Base-by-base conservation (phyloP, 2,888 invertebrate genomes). In the Choreutis nemorana region DNA sequence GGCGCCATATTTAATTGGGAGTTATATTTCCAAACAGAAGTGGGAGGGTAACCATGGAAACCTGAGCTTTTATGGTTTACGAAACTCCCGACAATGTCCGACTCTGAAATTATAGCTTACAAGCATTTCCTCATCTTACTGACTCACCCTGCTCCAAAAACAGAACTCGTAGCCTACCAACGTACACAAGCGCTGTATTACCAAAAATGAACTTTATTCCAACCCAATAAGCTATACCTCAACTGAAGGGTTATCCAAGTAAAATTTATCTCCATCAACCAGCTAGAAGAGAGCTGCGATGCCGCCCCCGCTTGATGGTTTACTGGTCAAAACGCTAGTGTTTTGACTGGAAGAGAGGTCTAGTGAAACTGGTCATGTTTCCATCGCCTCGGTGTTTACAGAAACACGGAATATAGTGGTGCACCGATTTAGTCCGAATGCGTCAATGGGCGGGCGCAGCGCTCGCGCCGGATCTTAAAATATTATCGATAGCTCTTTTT, bases 391-490 rank as follows among this genome's bases (percentile, higher is more conserved):
- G 59, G 53, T 77, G 77, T 77, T 78, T 77, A 78, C 77, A 73
- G 73, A 73, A 77, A 57, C 68, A 64, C 62, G 77, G 75, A 75
- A 75, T 73, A 70, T 64, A 54, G 59, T 66, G 15, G 66, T 75
- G 75, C 75, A 78, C 71, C 72, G 70, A 72, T 70, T 78, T 77
- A 78, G 77, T 78, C 64, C 66, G 70, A 62, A 70, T 75, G 73
- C 75, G 77, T 75, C 77, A 77, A 75, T 72, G 73, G 57, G 52
- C 55, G 62, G 70, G 55, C 68, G 71, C 51, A 45, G 56, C 55
- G 63, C 63, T 62, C 60, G 64, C 64, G 14, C 59, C 53, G 49
- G 48, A 51, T 62, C 62, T 51, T 59, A 55, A 62, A 63, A 64
- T 70, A 67, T 22, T 25, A 28, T 64, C 56, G 65, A 66, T 70